Conservation (phyloP, 2,888 invertebrate species). For the Pseudanteris insignis region DNA sequence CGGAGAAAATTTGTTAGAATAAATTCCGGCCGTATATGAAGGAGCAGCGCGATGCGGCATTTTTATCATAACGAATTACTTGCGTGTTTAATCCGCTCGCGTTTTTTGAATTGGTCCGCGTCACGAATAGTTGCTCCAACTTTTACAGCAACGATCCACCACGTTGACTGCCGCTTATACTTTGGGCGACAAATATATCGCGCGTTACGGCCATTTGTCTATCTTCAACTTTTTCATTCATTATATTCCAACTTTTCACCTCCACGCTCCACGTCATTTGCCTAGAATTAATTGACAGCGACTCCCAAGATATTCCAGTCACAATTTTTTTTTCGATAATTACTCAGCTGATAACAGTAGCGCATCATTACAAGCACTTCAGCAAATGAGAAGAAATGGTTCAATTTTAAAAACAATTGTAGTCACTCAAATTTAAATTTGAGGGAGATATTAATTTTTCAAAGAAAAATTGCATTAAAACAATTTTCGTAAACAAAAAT, state of each 20-base stretch:
- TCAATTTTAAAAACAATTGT: too few species aligned
- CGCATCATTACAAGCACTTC: too few species aligned
- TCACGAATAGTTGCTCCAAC: constrained; percentile 57
- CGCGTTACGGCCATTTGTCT: constrained; percentile 54
- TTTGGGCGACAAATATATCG: constrained; percentile 49
- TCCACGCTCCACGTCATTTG: neutral
- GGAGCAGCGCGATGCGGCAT: constrained; percentile 46
- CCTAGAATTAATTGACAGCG: constrained; percentile 19
- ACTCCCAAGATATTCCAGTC: too few species aligned
- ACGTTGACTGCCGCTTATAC: constrained; percentile 57
- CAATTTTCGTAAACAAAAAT: too few species aligned
- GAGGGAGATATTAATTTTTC: too few species aligned
- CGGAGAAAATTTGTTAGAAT: constrained; percentile 57
- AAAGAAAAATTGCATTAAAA: too few species aligned
- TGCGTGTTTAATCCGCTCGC: constrained; percentile 60
- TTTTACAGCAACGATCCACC: constrained; percentile 49
- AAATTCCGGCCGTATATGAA: constrained; percentile 59
- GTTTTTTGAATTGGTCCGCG: constrained; percentile 61
- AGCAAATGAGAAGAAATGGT: too few species aligned
- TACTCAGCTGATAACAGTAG: too few species aligned
- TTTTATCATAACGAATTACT: constrained; percentile 62
- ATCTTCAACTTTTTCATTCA: constrained; percentile 61
- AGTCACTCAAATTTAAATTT: too few species aligned
- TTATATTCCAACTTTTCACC: constrained; percentile 45
- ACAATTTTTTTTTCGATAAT: too few species aligned